Conservation (phyloP, 2,888 invertebrate species). For the Entomobrya multifasciata region DNA sequence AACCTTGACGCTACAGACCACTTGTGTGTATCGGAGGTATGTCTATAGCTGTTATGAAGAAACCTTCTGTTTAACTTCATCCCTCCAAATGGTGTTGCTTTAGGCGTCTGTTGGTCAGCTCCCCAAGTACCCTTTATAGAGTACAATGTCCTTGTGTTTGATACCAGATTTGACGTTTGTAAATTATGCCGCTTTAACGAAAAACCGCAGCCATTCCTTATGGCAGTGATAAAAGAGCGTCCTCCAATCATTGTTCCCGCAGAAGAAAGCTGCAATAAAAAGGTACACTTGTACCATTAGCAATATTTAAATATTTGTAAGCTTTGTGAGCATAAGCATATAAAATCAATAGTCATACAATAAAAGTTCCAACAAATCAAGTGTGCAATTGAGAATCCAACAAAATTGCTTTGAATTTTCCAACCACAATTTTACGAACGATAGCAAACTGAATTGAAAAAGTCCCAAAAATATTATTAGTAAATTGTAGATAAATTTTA, state of each 20-base stretch:
- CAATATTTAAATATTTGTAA: too few relatives aligned
- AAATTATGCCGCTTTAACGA: background rate
- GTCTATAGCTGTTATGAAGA: background rate
- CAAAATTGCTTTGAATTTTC: background rate
- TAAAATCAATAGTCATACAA: too few relatives aligned
- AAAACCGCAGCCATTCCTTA: background rate
- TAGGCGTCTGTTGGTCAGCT: background rate
- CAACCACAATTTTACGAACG: too few relatives aligned
- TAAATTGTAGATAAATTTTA: too few relatives aligned
- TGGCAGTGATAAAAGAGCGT: background rate
- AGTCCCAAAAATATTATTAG: too few relatives aligned
- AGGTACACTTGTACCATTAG: too few relatives aligned
- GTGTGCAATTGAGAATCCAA: background rate
- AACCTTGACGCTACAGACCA: background rate
- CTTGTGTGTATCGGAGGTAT: background rate
- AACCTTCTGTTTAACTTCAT: slow-evolving; percentile 1
- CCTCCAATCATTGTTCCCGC: slow-evolving; percentile 3
- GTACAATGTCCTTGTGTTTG: background rate
- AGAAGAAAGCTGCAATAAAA: too few relatives aligned
- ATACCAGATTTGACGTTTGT: background rate
- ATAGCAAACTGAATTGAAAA: too few relatives aligned
- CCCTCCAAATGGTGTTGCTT: background rate
- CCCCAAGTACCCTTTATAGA: slow-evolving; percentile 4
- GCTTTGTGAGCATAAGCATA: too few relatives aligned
- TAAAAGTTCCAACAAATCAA: background rate